Base-by-base conservation (phyloP, 2,797 vertebrate species). In the Alca torda region DNA sequence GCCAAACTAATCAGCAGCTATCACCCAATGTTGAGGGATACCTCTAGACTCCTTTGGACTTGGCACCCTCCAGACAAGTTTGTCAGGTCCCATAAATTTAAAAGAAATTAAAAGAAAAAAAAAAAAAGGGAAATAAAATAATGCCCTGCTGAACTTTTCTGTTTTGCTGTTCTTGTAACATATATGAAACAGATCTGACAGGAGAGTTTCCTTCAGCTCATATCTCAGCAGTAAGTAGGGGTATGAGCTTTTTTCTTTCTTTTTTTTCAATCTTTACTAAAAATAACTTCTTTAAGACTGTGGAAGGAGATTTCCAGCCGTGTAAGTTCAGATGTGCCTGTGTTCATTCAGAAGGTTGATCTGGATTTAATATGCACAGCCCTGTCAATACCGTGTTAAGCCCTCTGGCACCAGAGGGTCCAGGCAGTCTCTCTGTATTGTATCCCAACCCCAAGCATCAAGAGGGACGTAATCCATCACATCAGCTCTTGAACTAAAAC, bases 341-440 rank as follows among this genome's bases (percentile, higher is more conserved):
- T 0, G 1, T 90, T 97, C 95, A 79, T 96, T 97, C 96, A 95
- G 90, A 83, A 94, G 94, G 94, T 89, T 95, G 97, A 93, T 97
- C 95, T 97, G 97, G 95, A 97, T 97, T 97, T 97, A 97, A 97
- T 97, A 95, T 61, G 96, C 86, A 94, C 95, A 95, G 93, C 57
- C 95, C 83, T 95, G 95, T 96, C 94, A 97, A 97, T 97, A 96
- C 77, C 0, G 85, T 92, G 97, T 90, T 97, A 97, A 97, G 97
- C 97, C 87, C 93, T 97, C 96, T 97, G 97, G 97, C 97, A 97
- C 97, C 97, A 97, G 96, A 96, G 85, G 96, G 96, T 96, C 94
- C 95, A 67, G 92, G 96, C 95, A 89, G 94, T 84, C 93, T 96
- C 96, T 89, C 92, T 93, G 91, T 61, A 93, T 94, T 96, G 93